Base-by-base conservation (phyloP, 2,113 vertebrate species). In the Chlamydotis undulata region DNA sequence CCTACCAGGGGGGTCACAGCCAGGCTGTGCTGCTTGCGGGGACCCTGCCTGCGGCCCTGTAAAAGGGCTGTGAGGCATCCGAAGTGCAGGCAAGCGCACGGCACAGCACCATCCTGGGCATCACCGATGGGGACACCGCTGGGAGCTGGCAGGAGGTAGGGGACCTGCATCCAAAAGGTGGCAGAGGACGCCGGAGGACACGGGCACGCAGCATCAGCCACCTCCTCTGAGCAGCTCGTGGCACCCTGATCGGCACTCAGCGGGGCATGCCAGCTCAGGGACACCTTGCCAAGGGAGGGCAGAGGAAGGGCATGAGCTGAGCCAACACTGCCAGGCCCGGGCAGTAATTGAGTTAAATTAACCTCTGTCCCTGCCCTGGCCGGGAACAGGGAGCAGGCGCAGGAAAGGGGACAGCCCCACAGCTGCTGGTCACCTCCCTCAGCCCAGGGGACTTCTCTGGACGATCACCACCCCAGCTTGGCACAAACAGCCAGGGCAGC, bases 131-230 rank as follows among this genome's bases (percentile, higher is more conserved):
- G 14, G 33, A 87, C 43, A 71, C 25, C 4, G 5, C 43, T 4
- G 2, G 37, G 18, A 45, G 35, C 57, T 25, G 56, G 65, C 29
- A 70, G 74, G 56, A 74, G 21, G 14, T 26, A 52, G 49, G 14
- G 12, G 17, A 43, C 41, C 41, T 7, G 53, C 24, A 22, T 57
- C 53, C 26, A 13, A 29, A 47, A 74, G 29, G 37, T 28, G 52
- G 31, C 56, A 55, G 37, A 61, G 37, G 18, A 29, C 0, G 1
- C 11, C 0, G 0, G 47, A 79, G 57, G 57, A 37, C 14, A 15
- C 0, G 19, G 45, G 23, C 22, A 33, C 1, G 2, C 1, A 5
- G 49, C 23, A 24, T 28, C 22, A 9, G 65, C 8, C 14, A 4
- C 21, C 37, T 47, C 41, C 50, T 39, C 53, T 1, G 6, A n/a